Evolutionary conservation across 2,113 vertebrate species (phyloP).

Genomic region (Pardalotus punctatus): DNA sequence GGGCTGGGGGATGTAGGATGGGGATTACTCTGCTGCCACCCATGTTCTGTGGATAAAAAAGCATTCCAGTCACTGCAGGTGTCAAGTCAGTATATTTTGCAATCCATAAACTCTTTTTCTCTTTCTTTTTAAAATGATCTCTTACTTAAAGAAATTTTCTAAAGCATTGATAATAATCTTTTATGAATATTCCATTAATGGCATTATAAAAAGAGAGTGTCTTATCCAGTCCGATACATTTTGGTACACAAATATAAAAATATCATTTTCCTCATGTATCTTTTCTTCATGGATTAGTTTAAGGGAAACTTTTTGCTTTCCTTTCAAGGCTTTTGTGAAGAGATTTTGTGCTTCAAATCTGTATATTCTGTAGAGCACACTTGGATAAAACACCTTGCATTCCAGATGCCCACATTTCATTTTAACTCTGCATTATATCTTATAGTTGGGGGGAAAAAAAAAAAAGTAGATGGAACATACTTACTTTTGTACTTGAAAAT

Average conservation of each 20-base stretch:
- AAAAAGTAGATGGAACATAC: not conserved
- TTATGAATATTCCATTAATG: not conserved
- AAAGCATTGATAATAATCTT: not conserved
- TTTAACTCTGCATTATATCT: not conserved
- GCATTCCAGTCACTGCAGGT: constrained; percentile 35
- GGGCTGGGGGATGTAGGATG: constrained; percentile 49
- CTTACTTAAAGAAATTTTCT: not conserved
- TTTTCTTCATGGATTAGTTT: not conserved
- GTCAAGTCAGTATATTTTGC: constrained; percentile 23
- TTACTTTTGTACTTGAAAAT: not conserved
- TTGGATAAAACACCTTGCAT: not conserved
- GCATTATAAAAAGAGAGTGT: not conserved
- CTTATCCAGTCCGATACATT: not conserved
- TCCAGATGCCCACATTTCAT: not conserved
- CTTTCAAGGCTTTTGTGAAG: not conserved
- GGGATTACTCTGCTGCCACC: constrained; percentile 49
- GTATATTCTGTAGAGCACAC: not conserved
- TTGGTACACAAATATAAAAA: not conserved
- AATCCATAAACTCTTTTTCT: not conserved
- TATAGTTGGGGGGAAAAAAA: not conserved
- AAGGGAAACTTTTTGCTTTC: not conserved
- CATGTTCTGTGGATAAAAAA: constrained; percentile 57
- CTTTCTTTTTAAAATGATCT: not conserved
- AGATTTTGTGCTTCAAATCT: not conserved
- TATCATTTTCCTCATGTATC: not conserved